phyloP scores from a whole-genome alignment of 1,140 invertebrate genomes.

The Tetramorium simillimum region DNA sequence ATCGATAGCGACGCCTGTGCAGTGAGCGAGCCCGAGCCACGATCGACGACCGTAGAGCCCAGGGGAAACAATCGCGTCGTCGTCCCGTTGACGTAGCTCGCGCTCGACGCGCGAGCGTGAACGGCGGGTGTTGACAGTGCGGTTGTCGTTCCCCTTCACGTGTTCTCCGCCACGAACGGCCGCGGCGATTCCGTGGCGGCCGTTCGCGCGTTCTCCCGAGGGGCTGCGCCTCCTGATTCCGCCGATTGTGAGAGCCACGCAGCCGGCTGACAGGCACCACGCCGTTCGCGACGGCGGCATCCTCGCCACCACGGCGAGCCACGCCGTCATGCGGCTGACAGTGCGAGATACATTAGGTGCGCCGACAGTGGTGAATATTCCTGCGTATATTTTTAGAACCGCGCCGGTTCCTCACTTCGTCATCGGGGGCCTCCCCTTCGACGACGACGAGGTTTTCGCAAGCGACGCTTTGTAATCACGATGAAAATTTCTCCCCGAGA shows the following conservation, averaged over 20 bases:
- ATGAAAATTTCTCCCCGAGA: neutral
- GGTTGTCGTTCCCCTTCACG: neutral
- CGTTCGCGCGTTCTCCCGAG: neutral
- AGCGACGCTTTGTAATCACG: neutral
- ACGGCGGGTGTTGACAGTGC: conserved; percentile 14
- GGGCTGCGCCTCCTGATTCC: neutral
- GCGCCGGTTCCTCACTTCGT: neutral
- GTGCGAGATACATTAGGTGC: conserved; percentile 30
- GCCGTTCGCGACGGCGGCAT: conserved; percentile 14
- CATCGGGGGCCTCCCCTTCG: neutral
- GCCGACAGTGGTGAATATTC: conserved; percentile 41
- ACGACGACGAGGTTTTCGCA: neutral
- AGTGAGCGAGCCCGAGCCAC: conserved; percentile 67
- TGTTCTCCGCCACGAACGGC: neutral
- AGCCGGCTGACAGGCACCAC: neutral
- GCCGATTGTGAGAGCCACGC: no score
- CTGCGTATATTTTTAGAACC: conserved; percentile 43
- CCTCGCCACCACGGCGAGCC: neutral
- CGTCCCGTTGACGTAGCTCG: conserved; percentile 48
- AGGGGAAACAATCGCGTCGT: conserved; percentile 74
- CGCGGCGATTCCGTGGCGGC: neutral
- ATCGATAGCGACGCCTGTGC: conserved; percentile 82
- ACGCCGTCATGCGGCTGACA: conserved; percentile 41
- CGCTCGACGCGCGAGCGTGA: neutral
- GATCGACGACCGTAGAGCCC: conserved; percentile 67